Conservation (phyloP, 2,797 vertebrate genomes). For the Phalloptychus januarius region DNA sequence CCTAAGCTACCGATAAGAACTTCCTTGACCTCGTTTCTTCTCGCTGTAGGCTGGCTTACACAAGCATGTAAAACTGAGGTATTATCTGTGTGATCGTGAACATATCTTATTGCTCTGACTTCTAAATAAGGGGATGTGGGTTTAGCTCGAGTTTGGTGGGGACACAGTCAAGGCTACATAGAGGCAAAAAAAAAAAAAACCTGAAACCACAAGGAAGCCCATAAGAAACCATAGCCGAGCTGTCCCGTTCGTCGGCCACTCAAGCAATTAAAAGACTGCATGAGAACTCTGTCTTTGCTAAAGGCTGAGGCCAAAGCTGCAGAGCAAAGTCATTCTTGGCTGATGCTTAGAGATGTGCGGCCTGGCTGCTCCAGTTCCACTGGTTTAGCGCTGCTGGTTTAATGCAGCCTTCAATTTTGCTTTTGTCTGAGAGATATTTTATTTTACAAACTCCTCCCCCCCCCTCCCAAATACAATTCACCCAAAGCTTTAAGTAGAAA, state of each 20-base stretch:
- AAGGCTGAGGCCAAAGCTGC: constrained; percentile 38
- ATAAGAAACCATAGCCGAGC: constrained; percentile 53
- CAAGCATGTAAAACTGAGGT: constrained; percentile 50
- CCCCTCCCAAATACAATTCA: constrained; percentile 48
- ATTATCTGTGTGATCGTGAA: constrained; percentile 60
- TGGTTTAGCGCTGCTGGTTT: constrained; percentile 74
- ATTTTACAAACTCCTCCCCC: constrained; percentile 25
- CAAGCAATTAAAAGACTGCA: constrained; percentile 60
- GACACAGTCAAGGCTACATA: constrained; percentile 42
- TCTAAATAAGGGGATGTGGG: constrained; percentile 69
- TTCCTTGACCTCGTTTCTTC: constrained; percentile 63
- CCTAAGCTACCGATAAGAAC: constrained; percentile 49
- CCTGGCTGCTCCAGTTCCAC: constrained; percentile 50
- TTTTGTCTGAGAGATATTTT: constrained; percentile 65
- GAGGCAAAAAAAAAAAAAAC: constrained; percentile 19
- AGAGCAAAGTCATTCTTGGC: constrained; percentile 55
- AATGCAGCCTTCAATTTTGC: constrained; percentile 77
- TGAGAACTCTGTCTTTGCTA: constrained; percentile 53
- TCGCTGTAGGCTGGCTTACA: constrained; percentile 53
- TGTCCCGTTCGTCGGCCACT: constrained; percentile 48
- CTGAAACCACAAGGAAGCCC: constrained; percentile 60
- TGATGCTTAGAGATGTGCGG: constrained; percentile 52
- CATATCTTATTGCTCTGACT: constrained; percentile 71
- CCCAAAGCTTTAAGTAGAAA: constrained; percentile 75
- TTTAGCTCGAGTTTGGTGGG: constrained; percentile 52